Evolutionary conservation across 2,888 invertebrate species (phyloP).

Genomic region (Digitonthophagus gazella): DNA sequence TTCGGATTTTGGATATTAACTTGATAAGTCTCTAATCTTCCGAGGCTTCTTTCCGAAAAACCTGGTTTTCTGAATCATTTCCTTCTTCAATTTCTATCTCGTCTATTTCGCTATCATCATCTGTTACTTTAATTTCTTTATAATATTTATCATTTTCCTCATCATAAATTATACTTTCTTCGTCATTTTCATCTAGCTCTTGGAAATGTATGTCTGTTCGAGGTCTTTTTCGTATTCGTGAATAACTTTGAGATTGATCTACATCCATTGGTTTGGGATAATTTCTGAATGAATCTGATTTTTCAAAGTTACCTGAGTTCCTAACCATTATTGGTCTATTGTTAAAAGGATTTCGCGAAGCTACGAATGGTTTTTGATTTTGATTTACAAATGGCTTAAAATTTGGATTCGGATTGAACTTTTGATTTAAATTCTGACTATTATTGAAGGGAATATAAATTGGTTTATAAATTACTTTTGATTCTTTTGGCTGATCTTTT

Average conservation of each 20-base stretch:
- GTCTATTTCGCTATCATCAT: not conserved
- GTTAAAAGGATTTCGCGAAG: not conserved
- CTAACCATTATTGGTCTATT: not conserved
- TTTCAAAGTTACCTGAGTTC: not conserved
- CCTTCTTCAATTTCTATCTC: not conserved
- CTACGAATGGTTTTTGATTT: not conserved
- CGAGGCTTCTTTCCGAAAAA: constrained; percentile 5
- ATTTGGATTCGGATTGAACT: not conserved
- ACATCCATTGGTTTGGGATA: constrained; percentile 2
- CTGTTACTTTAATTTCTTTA: not conserved
- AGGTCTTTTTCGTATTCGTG: not conserved
- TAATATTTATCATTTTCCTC: too few species aligned
- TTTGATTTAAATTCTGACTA: not conserved
- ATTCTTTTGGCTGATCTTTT: not conserved
- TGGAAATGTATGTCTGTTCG: not conserved
- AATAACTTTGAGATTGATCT: not conserved
- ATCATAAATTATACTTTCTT: too few species aligned
- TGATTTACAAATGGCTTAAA: not conserved
- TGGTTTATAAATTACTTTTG: constrained; percentile 7
- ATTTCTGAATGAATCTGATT: not conserved
- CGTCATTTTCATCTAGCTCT: not conserved
- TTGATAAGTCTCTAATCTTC: not conserved
- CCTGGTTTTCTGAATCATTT: too few species aligned
- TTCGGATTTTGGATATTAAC: not conserved
- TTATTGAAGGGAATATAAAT: not conserved